A percentile compares a stretch with the other conserved stretches of the same genome.
Evolutionary conservation across 1,140 invertebrate species (phyloP).

Genomic region (Drosophila repletoides): DNA sequence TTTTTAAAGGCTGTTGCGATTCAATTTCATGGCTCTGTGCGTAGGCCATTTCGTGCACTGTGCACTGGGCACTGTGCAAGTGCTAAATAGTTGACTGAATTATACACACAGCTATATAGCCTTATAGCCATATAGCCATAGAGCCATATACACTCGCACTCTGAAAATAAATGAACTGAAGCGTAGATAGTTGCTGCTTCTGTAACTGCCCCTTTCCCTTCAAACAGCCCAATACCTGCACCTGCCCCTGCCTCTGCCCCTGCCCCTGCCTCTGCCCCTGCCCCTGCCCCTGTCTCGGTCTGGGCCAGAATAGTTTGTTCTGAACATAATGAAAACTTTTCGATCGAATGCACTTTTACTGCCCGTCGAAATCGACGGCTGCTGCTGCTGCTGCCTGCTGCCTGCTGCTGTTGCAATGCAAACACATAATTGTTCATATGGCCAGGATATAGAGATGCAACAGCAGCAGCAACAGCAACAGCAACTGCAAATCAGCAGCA

Average conservation of each 20-base stretch:
- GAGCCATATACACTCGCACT: constrained; percentile 9
- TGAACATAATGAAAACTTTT: constrained; percentile 78
- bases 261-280: not conserved
- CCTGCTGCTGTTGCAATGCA: constrained; percentile 34
- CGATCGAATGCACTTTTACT: constrained; percentile 72
- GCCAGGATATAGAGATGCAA: constrained; percentile 52
- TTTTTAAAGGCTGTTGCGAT: constrained; percentile 41
- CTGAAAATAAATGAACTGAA: constrained; percentile 72
- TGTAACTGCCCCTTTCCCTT: not conserved
- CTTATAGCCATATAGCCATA: constrained; percentile 6
- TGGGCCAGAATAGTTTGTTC: constrained; percentile 20
- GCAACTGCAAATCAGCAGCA: constrained; percentile 3
- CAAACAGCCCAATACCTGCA: not conserved
- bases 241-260: not conserved
- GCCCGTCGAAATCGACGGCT: constrained; percentile 31
- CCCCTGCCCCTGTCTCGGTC: not conserved
- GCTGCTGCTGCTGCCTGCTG: constrained; percentile 2
- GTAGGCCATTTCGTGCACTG: constrained; percentile 62
- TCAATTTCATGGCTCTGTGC: constrained; percentile 74
- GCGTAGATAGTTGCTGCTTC: constrained; percentile 62
- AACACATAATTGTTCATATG: constrained; percentile 62
- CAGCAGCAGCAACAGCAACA: constrained; percentile 23
- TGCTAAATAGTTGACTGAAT: constrained; percentile 77
- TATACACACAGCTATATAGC: constrained; percentile 29
- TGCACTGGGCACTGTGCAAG: too few species aligned